Base-by-base conservation (phyloP, 2,797 vertebrate species). In the Gobio occitaniae region DNA sequence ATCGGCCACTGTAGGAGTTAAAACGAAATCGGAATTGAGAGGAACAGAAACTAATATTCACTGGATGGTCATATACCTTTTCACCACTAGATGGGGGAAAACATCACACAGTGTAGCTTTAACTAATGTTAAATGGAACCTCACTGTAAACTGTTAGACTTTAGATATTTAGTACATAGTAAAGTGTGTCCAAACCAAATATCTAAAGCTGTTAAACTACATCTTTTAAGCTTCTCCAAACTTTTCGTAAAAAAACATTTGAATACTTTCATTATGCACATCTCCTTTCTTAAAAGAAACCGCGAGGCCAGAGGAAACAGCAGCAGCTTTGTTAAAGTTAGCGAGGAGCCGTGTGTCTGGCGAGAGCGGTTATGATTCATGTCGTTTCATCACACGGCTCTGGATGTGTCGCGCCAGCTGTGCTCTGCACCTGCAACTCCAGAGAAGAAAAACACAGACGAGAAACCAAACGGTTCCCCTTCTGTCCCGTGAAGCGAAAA, bases 391-490 rank as follows among this genome's bases (percentile, higher is more conserved):
- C 38, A 66, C 65, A 44, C 59, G 44, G 83, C 66, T 66, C 11
- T 25, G 89, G 87, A 89, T 85, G 90, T 92, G 80, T 91, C 84
- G 3, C n/a, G 90, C 90, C 92, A 92, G 91, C 93, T 93, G 92
- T 89, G 90, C 71, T 72, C 87, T 84, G 92, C 94, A 95, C 94
- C 94, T 95, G 94, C 92, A 94, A 85, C 89, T 93, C 89, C 82
- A 38, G 89, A 87, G 6, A 85, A 89, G 83, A 83, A 89, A 82
- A 88, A 80, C 84, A 63, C 71, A 61, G 15, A 16, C 17, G n/a
- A 29, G 29, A 86, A 83, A 87, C 91, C 90, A 91, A 90, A 80
- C n/a, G n/a, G 8, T 32, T 79, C 54, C 19, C 68, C 74, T 44
- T 50, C 50, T 3, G 36, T 66, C 41, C 48, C 48, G 29, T 8